phyloP scores from a whole-genome alignment of 35 echinoderm and acorn worm genomes.

The Holothuria glaberrima region DNA sequence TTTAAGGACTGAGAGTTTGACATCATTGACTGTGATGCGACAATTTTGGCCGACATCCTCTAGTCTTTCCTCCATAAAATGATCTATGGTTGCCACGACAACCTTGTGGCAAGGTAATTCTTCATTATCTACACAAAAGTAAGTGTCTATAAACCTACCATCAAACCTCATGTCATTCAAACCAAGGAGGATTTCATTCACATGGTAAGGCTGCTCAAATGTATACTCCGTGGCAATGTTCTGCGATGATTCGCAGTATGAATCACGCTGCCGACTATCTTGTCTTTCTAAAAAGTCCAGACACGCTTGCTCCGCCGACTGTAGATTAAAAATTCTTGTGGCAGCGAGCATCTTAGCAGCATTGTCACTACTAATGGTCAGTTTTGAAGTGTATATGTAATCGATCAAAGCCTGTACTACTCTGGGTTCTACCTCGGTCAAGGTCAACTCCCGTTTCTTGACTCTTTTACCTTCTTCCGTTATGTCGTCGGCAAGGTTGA shows the following conservation, averaged over 20 bases:
- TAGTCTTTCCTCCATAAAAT: slow-evolving; percentile 81
- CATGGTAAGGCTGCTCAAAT: slow-evolving; percentile 94
- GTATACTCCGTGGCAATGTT: slow-evolving; percentile 78
- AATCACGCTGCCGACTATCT: slow-evolving; percentile 65
- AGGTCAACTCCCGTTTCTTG: slow-evolving; percentile 65
- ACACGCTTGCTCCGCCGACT: slow-evolving; percentile 92
- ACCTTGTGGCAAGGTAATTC: slow-evolving; percentile 84
- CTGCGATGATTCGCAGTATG: slow-evolving; percentile 52
- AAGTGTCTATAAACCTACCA: slow-evolving; percentile 83
- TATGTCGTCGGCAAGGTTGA: slow-evolving; percentile 81
- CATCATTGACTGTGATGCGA: slow-evolving; percentile 72
- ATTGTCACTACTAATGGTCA: slow-evolving; percentile 87
- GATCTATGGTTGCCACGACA: slow-evolving; percentile 92
- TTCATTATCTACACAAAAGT: slow-evolving; percentile 68
- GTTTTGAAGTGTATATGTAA: slow-evolving; percentile 96
- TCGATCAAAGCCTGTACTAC: slow-evolving; percentile 83
- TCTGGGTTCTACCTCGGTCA: slow-evolving; percentile 76
- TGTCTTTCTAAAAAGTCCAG: slow-evolving; percentile 78
- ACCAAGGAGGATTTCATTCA: slow-evolving; percentile 91
- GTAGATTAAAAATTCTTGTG: slow-evolving; percentile 78
- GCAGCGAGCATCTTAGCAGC: slow-evolving; percentile 73
- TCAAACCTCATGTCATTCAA: slow-evolving; percentile 89
- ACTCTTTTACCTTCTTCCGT: slow-evolving; percentile 76
- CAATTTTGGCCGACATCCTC: slow-evolving; percentile 54
- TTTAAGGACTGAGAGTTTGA: slow-evolving; percentile 81